A percentile compares a stretch with the other conserved stretches of the same genome.
Conservation (phyloP, 1,140 invertebrate species). For the Chironomus tepperi region DNA sequence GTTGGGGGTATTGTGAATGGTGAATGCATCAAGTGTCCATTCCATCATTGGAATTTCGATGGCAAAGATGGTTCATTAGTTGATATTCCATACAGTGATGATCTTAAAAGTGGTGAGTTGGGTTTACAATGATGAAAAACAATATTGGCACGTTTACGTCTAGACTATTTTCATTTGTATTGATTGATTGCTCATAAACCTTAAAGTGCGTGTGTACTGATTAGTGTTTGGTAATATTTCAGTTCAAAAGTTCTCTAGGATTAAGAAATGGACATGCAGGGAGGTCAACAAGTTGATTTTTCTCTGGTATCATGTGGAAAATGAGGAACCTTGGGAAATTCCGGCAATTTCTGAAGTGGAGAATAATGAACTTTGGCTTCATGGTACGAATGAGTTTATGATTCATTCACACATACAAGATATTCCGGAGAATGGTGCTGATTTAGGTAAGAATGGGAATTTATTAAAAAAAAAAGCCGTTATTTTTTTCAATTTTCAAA, state of each 20-base stretch:
- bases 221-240: constrained; percentile 16
- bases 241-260: constrained; percentile 52
- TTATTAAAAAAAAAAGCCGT: too few species aligned
- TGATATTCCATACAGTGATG: constrained; percentile 54
- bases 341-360: constrained; percentile 47
- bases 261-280: constrained; percentile 53
- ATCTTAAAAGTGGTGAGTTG: not conserved
- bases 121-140: not conserved
- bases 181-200: too few species aligned
- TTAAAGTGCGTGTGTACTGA: too few species aligned
- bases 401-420: constrained; percentile 75
- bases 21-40: constrained; percentile 78
- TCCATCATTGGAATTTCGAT: constrained; percentile 76
- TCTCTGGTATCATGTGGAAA: constrained; percentile 76
- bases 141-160: too few species aligned
- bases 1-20: constrained; percentile 63
- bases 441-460: constrained; percentile 42
- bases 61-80: constrained; percentile 61
- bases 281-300: constrained; percentile 70
- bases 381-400: constrained; percentile 67
- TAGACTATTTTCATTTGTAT: not conserved
- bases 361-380: constrained; percentile 51
- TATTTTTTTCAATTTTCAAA: too few species aligned
- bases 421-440: constrained; percentile 86
- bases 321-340: constrained; percentile 61